These are phyloP conservation scores for Babyrousa celebensis DNA, from an alignment of 2,797 vertebrate genomes.

Conservation along the genomic window DNA sequence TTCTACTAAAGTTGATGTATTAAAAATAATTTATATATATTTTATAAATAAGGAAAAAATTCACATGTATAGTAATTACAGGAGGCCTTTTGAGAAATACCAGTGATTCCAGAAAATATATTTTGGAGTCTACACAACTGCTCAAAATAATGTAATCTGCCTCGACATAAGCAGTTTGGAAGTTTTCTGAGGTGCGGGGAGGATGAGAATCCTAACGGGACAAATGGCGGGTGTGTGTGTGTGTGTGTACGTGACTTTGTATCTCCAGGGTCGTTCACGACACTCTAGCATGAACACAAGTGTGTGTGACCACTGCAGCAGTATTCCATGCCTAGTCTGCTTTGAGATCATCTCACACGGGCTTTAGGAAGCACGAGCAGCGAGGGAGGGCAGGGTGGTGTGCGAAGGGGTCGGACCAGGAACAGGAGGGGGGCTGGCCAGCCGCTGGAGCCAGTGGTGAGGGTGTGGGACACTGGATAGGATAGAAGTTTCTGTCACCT, in stretches of 20 bases:
- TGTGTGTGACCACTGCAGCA: background rate
- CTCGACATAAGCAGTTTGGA: conserved; percentile 63
- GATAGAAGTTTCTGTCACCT: background rate
- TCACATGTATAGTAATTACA: conserved; percentile 78
- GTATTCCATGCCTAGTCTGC: conserved; percentile 71
- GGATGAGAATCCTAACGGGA: background rate
- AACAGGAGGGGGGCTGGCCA: background rate
- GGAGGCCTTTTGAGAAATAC: conserved; percentile 79
- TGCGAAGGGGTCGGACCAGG: fast-evolving
- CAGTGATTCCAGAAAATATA: conserved; percentile 86
- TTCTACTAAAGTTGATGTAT: conserved; percentile 87
- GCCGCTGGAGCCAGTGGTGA: background rate
- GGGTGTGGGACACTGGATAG: background rate
- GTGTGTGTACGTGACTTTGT: background rate
- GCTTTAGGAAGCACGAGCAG: conserved; percentile 10
- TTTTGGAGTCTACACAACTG: conserved; percentile 79
- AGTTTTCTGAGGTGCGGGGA: conserved; percentile 52
- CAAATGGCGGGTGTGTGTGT: background rate
- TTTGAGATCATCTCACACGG: background rate
- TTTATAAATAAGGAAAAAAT: conserved; percentile 83
- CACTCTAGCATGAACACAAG: background rate
- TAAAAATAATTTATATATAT: conserved; percentile 87
- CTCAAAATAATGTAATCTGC: conserved; percentile 71
- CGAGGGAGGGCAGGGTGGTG: no score
- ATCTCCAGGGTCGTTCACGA: background rate